These are phyloP conservation scores for Corythoichthys haematopterus DNA, from an alignment of 2,113 vertebrate species.

Conservation along the genomic window DNA sequence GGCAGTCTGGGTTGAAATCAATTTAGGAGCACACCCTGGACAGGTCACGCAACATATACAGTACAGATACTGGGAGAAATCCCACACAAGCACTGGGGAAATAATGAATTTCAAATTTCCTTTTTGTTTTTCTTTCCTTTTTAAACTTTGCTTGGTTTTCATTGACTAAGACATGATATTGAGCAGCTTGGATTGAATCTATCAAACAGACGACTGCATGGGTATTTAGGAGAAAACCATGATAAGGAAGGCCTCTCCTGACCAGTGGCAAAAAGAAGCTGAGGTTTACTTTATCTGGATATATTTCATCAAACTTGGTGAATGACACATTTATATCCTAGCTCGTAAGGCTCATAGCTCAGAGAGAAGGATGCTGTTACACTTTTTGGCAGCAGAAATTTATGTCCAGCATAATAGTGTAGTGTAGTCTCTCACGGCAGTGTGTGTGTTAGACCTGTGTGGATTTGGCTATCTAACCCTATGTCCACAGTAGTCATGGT, in stretches of 20 bases:
- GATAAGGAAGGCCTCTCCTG: slow-evolving; percentile 35
- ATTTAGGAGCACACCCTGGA: too few species aligned
- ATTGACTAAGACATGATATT: too few species aligned
- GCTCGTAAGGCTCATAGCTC: slow-evolving; percentile 8
- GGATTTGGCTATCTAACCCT: slow-evolving; percentile 68
- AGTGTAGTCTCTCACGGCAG: slow-evolving; percentile 50
- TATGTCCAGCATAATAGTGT: slow-evolving; percentile 47
- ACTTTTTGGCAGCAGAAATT: slow-evolving; percentile 55
- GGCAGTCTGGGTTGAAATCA: too few species aligned
- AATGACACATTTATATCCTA: slow-evolving; percentile 45
- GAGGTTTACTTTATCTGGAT: slow-evolving; percentile 27
- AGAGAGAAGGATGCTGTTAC: slow-evolving; percentile 35
- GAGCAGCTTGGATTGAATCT: too few species aligned
- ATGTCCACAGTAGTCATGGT: slow-evolving; percentile 65
- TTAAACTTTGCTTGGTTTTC: too few species aligned
- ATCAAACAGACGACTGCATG: too few species aligned
- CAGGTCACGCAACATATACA: too few species aligned
- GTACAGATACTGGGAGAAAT: too few species aligned
- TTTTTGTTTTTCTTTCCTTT: too few species aligned
- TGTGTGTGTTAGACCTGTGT: slow-evolving; percentile 55
- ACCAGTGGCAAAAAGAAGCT: slow-evolving; percentile 32
- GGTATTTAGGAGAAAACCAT: background rate
- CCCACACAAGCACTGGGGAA: too few species aligned
- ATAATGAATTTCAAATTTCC: too few species aligned
- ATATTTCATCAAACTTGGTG: slow-evolving; percentile 36